Evolutionary conservation across 2,888 invertebrate genomes (phyloP).

Genomic region (Chaetoderma sp.): DNA sequence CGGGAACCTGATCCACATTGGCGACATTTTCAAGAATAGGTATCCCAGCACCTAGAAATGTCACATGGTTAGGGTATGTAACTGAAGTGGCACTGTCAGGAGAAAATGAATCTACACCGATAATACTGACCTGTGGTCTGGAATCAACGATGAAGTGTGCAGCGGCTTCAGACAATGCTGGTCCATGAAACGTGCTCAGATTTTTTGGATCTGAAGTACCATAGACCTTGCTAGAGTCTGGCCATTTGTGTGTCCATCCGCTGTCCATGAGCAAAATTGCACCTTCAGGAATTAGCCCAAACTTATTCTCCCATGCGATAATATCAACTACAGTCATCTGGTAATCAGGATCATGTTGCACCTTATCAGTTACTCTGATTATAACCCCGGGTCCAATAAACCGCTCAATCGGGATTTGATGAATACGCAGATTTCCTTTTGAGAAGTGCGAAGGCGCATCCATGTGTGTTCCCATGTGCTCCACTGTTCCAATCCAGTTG

Average conservation of each 20-base stretch:
- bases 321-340: conserved; percentile 14
- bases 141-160: too few relatives aligned
- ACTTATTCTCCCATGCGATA: conserved; percentile 10
- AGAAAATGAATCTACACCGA: conserved; percentile 78
- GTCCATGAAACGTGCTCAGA: too few relatives aligned
- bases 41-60: conserved; percentile 71
- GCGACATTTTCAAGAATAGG: conserved; percentile 77
- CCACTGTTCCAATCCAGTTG: conserved; percentile 10
- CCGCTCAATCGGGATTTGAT: conserved; percentile 19
- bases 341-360: conserved; percentile 12
- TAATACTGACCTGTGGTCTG: conserved; percentile 74
- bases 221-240: too few relatives aligned
- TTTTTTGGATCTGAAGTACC: too few relatives aligned
- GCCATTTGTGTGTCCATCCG: conserved; percentile 14
- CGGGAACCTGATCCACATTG: conserved; percentile 60
- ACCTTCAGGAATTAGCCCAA: conserved; percentile 18
- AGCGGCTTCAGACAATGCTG: too few relatives aligned
- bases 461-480: conserved; percentile 24
- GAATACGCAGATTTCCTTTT: background rate
- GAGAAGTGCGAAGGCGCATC: conserved; percentile 16
- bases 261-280: conserved; percentile 25
- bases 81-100: conserved; percentile 74
- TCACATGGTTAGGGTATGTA: conserved; percentile 72
- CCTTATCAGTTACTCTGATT: conserved; percentile 20
- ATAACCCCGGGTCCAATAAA: conserved; percentile 23